Conservation (phyloP, 2,888 invertebrate species). For the Apamea crenata region DNA sequence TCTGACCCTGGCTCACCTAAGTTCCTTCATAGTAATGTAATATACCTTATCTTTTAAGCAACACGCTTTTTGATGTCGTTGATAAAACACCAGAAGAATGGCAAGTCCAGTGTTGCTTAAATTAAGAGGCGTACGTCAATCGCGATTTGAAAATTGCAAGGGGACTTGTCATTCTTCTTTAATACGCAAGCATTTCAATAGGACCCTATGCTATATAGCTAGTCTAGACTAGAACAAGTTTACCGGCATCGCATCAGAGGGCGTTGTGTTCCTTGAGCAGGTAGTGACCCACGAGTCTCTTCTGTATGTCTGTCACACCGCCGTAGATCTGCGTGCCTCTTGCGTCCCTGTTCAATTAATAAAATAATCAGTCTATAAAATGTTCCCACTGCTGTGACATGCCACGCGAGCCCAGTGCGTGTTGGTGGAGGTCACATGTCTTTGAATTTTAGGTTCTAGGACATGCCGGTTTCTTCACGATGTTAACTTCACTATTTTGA, state of each 20-base stretch:
- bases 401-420: neutral
- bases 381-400: neutral
- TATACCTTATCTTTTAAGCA: neutral
- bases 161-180: neutral
- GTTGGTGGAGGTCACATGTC: neutral
- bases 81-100: neutral
- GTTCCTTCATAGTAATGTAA: neutral
- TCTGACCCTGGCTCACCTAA: neutral
- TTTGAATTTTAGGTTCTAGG: neutral
- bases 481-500: neutral
- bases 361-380: neutral
- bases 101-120: neutral
- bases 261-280: conserved; percentile 92
- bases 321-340: conserved; percentile 95
- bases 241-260: conserved; percentile 72
- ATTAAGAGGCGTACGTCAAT: neutral
- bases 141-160: neutral
- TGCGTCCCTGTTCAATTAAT: conserved; percentile 91
- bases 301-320: conserved; percentile 94
- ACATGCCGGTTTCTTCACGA: neutral
- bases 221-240: conserved; percentile 56
- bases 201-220: neutral
- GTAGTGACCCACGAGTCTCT: conserved; percentile 92
- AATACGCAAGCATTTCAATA: conserved; percentile 6
- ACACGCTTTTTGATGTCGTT: neutral